Base-by-base conservation (phyloP, 1,140 invertebrate species). In the Pseudomyrmex flavicornis region DNA sequence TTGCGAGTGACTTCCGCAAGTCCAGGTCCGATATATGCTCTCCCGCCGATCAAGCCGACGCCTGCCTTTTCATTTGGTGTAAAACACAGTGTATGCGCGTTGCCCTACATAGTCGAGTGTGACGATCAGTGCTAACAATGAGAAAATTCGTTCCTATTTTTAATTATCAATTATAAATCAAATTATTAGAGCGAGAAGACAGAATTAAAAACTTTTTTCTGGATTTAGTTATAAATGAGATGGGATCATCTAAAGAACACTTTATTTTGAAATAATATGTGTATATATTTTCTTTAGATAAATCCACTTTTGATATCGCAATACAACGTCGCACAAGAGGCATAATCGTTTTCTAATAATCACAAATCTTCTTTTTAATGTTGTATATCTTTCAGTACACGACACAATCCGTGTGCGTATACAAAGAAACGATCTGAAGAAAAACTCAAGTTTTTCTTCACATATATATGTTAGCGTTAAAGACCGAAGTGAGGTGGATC, bases 71-170 rank as follows among this genome's bases (percentile, higher is more conserved):
- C 88, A 0, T 90, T 90, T 26, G 85, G 88, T n/a, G 12, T 74
- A 15, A 90, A 80, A 35, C 88, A 90, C 12, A 88, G 69, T 46
- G 50, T 75, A 26, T 90, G 88, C 12, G 63, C 83, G 1, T 83
- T 65, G 20, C 88, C 88, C 12, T 85, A 85, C 3, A 77, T 90
- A 0, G 63, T 70, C 9, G 59, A 89, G 59, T 90, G 88, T 15
- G 88, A 90, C 4, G 66, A 86, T 0, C n/a, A 63, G 1, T 90
- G 88, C 44, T 88, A 56, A 75, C 8, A 48, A 44, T 58, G 13
- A 58, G 44, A 15, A n/a, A 69, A 58, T 8, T 12, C 8, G n/a
- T 2, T 12, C 10, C 26, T 26, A 2, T 26, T 13, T 35, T 22
- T 0, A 75, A 4, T 48, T 50, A 61, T 61, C 1, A 62, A 10